Conservation (phyloP, 2,888 invertebrate genomes). For the Folsomia manolachei region DNA sequence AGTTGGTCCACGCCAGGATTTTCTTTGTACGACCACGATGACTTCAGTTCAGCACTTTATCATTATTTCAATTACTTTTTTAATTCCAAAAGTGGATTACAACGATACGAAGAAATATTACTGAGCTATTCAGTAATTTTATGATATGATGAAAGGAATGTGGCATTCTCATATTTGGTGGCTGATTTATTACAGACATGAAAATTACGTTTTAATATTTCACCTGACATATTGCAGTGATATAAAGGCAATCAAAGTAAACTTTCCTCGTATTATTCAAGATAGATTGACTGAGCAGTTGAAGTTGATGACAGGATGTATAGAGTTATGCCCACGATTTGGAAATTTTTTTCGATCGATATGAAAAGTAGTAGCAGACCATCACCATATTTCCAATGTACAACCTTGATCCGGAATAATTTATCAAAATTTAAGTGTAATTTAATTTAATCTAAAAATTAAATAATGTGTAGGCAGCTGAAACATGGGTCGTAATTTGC, state of each 20-base stretch:
- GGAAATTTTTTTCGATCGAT: too few species aligned
- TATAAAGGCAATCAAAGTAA: neutral
- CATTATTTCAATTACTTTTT: too few species aligned
- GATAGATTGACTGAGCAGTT: neutral
- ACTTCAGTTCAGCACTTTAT: too few species aligned
- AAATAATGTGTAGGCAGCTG: neutral
- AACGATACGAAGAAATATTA: too few species aligned
- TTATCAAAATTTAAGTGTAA: neutral
- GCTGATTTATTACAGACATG: neutral
- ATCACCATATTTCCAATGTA: too few species aligned
- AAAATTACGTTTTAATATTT: neutral
- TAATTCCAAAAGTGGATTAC: too few species aligned
- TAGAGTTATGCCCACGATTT: too few species aligned
- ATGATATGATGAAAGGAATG: neutral
- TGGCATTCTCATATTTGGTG: neutral
- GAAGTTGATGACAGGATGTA: neutral
- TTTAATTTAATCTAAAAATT: neutral
- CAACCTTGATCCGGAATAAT: too few species aligned
- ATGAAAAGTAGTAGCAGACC: too few species aligned
- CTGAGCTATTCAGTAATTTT: too few species aligned
- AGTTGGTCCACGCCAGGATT: too few species aligned
- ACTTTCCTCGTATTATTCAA: neutral
- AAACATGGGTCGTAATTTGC: neutral
- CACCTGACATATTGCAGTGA: neutral
- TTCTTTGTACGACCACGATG: too few species aligned